A percentile compares a stretch with the other conserved stretches of the same genome.
Evolutionary conservation across 2,888 invertebrate genomes (phyloP).

Genomic region (Cyclophora punctaria): DNA sequence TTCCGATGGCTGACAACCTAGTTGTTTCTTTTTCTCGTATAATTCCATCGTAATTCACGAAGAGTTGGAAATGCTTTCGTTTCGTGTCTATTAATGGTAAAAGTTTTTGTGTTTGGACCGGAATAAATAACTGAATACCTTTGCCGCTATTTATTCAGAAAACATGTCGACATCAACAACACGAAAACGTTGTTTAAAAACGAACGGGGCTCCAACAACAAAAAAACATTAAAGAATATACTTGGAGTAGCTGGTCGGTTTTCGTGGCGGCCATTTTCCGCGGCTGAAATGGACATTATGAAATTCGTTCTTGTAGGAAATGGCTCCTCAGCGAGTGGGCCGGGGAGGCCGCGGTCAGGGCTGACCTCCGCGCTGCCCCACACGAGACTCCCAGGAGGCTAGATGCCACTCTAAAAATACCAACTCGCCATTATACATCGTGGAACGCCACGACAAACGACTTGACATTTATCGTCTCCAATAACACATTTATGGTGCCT

Average conservation of each 20-base stretch:
- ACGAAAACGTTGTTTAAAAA: too few relatives aligned
- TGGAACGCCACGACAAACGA: slow-evolving; percentile 18
- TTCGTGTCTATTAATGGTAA: too few relatives aligned
- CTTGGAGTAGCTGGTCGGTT: neutral
- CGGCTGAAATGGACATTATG: neutral
- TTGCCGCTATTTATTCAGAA: too few relatives aligned
- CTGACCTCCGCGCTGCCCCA: slow-evolving; percentile 7
- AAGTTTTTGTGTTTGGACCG: too few relatives aligned
- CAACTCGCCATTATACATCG: slow-evolving; percentile 25
- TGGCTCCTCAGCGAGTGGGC: slow-evolving; percentile 5
- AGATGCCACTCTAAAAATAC: slow-evolving; percentile 28
- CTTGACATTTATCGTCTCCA: slow-evolving; percentile 28
- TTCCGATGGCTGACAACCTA: too few relatives aligned
- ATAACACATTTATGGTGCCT: neutral
- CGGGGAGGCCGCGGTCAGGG: slow-evolving; percentile 6
- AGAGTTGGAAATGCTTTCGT: too few relatives aligned
- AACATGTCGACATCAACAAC: too few relatives aligned
- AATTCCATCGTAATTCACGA: neutral
- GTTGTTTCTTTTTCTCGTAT: neutral
- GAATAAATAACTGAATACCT: too few relatives aligned
- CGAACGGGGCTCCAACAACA: too few relatives aligned
- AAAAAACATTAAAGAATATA: neutral
- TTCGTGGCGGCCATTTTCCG: slow-evolving; percentile 2
- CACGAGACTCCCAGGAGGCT: slow-evolving; percentile 9
- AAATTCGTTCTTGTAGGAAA: slow-evolving; percentile 3